Percentiles rank a stretch among this genome's conserved stretches.
phyloP scores from a whole-genome alignment of 2,797 vertebrate species.

The Malurus leucopterus region DNA sequence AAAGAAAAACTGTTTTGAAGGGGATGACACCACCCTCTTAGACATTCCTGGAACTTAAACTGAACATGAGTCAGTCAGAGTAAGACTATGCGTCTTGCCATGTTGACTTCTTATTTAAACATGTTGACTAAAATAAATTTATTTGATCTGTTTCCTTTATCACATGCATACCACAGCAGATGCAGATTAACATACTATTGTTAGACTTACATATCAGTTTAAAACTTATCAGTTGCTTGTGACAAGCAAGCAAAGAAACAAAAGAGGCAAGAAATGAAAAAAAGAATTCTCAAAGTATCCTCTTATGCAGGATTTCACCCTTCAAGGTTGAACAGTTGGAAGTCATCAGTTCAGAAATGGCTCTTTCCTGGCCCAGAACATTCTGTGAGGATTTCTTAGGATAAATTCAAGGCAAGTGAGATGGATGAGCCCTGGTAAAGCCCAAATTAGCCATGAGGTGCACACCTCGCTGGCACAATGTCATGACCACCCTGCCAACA shows the following conservation, averaged over 20 bases:
- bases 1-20: constrained; percentile 22
- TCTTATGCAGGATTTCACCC: neutral
- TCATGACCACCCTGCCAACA: neutral
- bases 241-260: neutral
- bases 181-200: neutral
- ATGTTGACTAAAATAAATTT: neutral
- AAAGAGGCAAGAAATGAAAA: neutral
- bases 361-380: neutral
- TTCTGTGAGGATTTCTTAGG: neutral
- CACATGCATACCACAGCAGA: neutral
- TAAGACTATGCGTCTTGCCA: neutral
- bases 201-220: neutral
- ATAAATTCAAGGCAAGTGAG: neutral
- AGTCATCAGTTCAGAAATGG: neutral
- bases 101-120: neutral
- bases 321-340: neutral
- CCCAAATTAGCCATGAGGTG: neutral
- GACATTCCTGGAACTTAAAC: constrained; percentile 13
- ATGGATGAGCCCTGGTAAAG: neutral
- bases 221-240: neutral
- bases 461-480: neutral
- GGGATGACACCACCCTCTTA: constrained; percentile 6
- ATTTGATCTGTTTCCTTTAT: constrained; percentile 6
- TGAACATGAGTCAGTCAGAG: neutral
- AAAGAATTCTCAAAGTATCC: neutral